phyloP scores from a whole-genome alignment of 2,888 invertebrate species.

The Notocelia uddmanniana region DNA sequence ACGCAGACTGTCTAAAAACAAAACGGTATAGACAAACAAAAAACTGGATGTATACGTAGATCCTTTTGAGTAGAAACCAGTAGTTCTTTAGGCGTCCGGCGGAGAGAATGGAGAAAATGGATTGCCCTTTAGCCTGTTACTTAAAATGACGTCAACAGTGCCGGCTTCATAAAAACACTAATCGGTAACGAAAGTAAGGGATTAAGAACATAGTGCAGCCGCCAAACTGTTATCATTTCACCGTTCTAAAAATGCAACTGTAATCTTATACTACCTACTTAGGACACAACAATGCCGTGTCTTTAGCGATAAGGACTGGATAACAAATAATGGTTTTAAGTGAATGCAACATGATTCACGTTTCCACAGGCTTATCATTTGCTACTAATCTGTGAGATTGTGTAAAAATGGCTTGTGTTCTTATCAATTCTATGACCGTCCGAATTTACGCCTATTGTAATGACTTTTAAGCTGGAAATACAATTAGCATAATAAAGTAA shows the following conservation, averaged over 20 bases:
- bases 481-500: not conserved
- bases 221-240: constrained; percentile 32
- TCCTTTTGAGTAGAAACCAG: not conserved
- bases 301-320: constrained; percentile 33
- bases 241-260: constrained; percentile 39
- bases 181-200: constrained; percentile 6
- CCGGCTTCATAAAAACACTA: constrained; percentile 9
- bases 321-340: constrained; percentile 40
- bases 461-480: not conserved
- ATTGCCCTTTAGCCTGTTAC: not conserved
- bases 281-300: constrained; percentile 27
- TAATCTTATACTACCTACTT: constrained; percentile 44
- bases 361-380: constrained; percentile 35
- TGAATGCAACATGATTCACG: constrained; percentile 43
- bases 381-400: constrained; percentile 42
- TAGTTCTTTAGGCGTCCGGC: not conserved
- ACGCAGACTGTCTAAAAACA: not conserved
- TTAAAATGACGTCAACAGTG: not conserved
- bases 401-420: constrained; percentile 30
- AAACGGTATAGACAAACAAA: not conserved
- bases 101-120: not conserved
- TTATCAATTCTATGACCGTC: not conserved
- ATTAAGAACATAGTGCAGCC: constrained; percentile 26
- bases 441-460: not conserved
- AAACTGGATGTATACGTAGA: not conserved